These are phyloP conservation scores for Loripinus fragilis DNA, from an alignment of 2,888 invertebrate genomes.

Conservation along the genomic window DNA sequence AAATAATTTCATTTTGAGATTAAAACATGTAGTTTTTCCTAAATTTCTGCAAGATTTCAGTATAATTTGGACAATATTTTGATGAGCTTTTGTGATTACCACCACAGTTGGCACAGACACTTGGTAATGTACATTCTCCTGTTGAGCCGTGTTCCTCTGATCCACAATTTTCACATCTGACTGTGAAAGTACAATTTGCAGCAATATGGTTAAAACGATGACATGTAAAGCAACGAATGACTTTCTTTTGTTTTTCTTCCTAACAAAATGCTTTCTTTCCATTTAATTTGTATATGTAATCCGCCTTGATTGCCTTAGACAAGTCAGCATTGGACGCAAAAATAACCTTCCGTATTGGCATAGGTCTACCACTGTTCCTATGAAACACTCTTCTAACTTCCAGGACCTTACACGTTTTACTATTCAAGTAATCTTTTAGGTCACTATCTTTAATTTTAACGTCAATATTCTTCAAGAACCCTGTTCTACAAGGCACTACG, in stretches of 20 bases:
- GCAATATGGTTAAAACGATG: constrained; percentile 11
- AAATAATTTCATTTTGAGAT: constrained; percentile 1
- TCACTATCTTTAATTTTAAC: background rate
- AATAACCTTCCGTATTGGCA: background rate
- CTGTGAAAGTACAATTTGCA: constrained; percentile 1
- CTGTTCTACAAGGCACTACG: background rate
- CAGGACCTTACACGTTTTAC: background rate
- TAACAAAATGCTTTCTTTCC: constrained; percentile 2
- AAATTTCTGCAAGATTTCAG: background rate
- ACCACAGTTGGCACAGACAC: constrained; percentile 2
- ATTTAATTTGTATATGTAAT: background rate
- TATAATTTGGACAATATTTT: background rate
- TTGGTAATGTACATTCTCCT: background rate
- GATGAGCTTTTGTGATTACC: constrained; percentile 11
- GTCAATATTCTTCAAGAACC: background rate
- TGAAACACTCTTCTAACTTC: background rate
- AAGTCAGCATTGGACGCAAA: background rate
- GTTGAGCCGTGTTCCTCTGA: background rate
- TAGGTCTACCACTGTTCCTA: background rate
- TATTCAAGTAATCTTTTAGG: background rate
- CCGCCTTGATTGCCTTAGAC: background rate
- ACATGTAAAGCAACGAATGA: constrained; percentile 7
- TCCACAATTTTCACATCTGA: constrained; percentile 7
- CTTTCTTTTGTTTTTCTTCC: background rate
- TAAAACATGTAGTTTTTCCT: background rate